These are phyloP conservation scores for Aplysia californica DNA, from an alignment of 1,140 invertebrate genomes.

Conservation along the genomic window DNA sequence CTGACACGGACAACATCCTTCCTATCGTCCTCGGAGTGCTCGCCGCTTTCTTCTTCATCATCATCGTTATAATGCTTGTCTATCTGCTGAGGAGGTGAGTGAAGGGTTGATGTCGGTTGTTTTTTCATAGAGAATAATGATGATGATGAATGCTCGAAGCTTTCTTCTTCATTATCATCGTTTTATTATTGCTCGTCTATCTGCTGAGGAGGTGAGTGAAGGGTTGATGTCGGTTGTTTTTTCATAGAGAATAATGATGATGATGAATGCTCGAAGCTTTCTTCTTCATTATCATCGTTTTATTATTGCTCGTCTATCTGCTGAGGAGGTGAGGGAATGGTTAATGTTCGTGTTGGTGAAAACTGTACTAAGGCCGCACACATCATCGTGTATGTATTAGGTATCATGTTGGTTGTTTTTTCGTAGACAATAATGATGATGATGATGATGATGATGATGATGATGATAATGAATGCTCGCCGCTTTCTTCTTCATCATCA, in stretches of 20 bases:
- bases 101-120: background rate
- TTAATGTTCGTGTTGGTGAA: no score
- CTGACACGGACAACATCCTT: constrained; percentile 25
- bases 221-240: background rate
- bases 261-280: constrained; percentile 39
- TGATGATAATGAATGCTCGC: constrained; percentile 41
- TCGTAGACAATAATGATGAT: no score
- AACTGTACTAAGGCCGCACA: no score
- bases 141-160: constrained; percentile 40
- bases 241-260: no score
- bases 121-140: no score
- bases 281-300: constrained; percentile 41
- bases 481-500: constrained; percentile 39
- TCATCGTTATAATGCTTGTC: constrained; percentile 43
- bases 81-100: constrained; percentile 44
- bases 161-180: constrained; percentile 40
- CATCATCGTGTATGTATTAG: no score
- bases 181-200: constrained; percentile 43
- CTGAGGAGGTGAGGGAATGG: constrained; percentile 36
- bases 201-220: constrained; percentile 41
- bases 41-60: constrained; percentile 41
- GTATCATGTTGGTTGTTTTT: background rate
- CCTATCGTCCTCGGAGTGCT: constrained; percentile 42
- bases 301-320: constrained; percentile 44
- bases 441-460: no score